Base-by-base conservation (phyloP, 1,140 invertebrate genomes). In the Harlomillsia oculata region DNA sequence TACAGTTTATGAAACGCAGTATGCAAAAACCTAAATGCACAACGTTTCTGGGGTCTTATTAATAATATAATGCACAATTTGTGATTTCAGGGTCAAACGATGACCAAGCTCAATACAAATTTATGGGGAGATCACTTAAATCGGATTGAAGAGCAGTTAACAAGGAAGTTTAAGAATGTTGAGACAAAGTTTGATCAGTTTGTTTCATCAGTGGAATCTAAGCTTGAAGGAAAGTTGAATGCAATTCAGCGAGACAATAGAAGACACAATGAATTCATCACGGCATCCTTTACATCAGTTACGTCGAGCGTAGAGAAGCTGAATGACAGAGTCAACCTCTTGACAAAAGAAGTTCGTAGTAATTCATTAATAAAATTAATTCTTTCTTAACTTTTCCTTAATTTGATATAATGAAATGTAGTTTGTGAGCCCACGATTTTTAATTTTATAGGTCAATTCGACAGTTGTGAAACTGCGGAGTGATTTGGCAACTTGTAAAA, bases 101-200 rank as follows among this genome's bases (percentile, higher is more conserved):
- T 52, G 5, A 40, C 56, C 13, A 59, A 61, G 49, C 29, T 63
- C n/a, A 25, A 49, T 2, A 37, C 62, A 53, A 60, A 65, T 18
- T 20, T 65, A 20, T 56, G 53, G 49, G 53, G 39, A 13, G 60
- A 62, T 16, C 50, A 59, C 29, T 26, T 65, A 18, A 61, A 40
- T 26, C 52, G 59, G 20, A 39, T 62, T 34, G 56, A 65, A 20
- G 59, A 62, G 30, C 60, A 62, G 23, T 20, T 65, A n/a, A 61
- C 45, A 13, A 30, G 63, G 11, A 60, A 61, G 25, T 64, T 51
- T 55, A 64, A 64, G 30, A 59, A 36, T 13, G 41, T 61, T 18
- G 63, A 65, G 29, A 36, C 40, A 20, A 59, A 59, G 25, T 50
- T 65, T 18, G 63, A 65, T 18, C 23, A 4, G 1, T 1, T 34